Evolutionary conservation across 2,113 vertebrate genomes (phyloP).

Genomic region (Furnarius figulus): DNA sequence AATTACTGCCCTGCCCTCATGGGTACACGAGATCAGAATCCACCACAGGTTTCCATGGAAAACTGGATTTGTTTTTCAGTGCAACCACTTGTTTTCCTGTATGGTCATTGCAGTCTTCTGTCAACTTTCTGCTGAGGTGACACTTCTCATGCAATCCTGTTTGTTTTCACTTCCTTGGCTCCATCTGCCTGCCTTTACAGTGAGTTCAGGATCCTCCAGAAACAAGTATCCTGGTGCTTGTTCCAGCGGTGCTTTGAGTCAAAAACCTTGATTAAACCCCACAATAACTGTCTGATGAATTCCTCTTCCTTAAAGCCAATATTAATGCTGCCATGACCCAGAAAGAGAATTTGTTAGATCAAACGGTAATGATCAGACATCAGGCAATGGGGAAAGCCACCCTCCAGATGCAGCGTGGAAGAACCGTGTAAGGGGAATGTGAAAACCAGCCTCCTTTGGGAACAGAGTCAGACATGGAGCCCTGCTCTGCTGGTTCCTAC

Average conservation of each 20-base stretch:
- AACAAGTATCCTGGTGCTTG: neutral
- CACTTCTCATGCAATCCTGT: neutral
- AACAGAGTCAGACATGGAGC: neutral
- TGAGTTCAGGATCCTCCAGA: neutral
- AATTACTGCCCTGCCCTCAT: neutral
- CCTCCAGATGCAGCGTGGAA: neutral
- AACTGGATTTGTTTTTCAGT: neutral
- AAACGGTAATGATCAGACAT: neutral
- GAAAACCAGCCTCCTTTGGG: neutral
- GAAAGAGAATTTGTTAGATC: neutral
- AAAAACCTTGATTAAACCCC: neutral
- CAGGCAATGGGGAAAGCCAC: neutral
- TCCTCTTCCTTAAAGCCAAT: neutral
- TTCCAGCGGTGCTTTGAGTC: neutral
- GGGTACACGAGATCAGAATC: neutral
- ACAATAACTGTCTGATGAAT: neutral
- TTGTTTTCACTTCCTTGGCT: neutral
- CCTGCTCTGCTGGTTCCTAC: neutral
- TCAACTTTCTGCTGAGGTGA: neutral
- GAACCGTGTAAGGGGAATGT: neutral
- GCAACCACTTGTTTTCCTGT: neutral
- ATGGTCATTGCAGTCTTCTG: rapidly evolving
- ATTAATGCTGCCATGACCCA: neutral
- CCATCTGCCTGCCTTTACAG: neutral
- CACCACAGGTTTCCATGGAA: neutral